Evolutionary conservation across 2,113 vertebrate species (phyloP), one percentile per base, ranked within the genome.

Genomic region (Ivindomyrus marchei): DNA sequence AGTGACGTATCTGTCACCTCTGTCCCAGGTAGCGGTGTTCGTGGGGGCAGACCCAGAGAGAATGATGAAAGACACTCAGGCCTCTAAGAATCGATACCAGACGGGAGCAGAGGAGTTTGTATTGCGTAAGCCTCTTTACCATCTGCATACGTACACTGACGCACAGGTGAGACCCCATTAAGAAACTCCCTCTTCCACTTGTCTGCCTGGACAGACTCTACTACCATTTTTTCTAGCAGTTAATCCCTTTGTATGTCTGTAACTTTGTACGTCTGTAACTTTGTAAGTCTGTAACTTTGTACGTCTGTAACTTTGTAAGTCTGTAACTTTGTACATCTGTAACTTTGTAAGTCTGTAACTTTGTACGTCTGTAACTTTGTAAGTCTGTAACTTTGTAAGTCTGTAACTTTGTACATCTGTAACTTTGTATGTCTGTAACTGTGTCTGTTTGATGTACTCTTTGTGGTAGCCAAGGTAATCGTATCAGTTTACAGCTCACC

Each of bases 41-140:
- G 97, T 96, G 24, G 91, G 96, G 0, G 84, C 91, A 17, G 97
- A 99, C 89, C 97, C 97, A 86, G 95, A 95, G 56, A 96, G 98
- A 91, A 96, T 96, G 92, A 97, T 97, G 97, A 95, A 96, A 90
- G 96, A 96, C 5, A 99, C 98, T 0, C 92, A 95, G 92, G 96
- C 97, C 0, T 98, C 96, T 15, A 97, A 90, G 93, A 96, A 95
- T n/a, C 96, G 93, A 10, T 93, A 93, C 87, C 92, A 92, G 53
- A 31, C 94, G 84, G 95, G 94, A 4, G 91, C 90, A 1, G 91
- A 95, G 1, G 96, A 97, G 91, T 95, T 95, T 90, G 92, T 95
- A 87, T 96, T 97, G 88, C 97, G 96, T 49, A 97, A 94, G 93
- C 98, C 98, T 1, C 97, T 99, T 53, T 99, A 97, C 77, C 94